These are phyloP conservation scores for Astropecten irregularis DNA, from an alignment of 53 echinoderm and acorn worm genomes.

Conservation along the genomic window DNA sequence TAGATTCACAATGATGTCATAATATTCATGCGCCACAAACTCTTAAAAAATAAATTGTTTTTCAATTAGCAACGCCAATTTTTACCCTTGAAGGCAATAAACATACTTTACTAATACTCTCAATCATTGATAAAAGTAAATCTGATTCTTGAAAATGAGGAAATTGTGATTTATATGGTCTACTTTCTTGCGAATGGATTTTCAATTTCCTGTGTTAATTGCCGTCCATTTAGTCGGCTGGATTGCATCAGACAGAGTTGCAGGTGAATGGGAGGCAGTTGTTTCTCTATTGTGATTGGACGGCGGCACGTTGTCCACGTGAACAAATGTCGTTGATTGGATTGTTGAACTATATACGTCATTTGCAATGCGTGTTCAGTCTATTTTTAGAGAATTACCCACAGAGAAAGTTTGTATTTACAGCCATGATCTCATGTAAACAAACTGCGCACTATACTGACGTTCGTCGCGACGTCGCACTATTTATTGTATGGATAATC, in stretches of 20 bases:
- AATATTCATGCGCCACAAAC: conserved; percentile 23
- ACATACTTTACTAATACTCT: too few relatives aligned
- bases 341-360: conserved; percentile 10
- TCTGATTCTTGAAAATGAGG: not conserved
- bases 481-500: too few relatives aligned
- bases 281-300: conserved; percentile 15
- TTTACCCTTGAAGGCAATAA: too few relatives aligned
- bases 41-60: too few relatives aligned
- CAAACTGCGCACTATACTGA: too few relatives aligned
- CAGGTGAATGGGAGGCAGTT: not conserved
- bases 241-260: conserved; percentile 57
- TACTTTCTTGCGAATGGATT: conserved; percentile 40
- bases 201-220: not conserved
- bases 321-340: conserved; percentile 51
- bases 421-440: too few relatives aligned
- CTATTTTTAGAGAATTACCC: conserved; percentile 52
- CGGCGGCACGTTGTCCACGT: conserved; percentile 16
- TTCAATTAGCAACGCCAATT: too few relatives aligned
- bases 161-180: not conserved
- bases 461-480: too few relatives aligned
- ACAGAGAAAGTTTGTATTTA: too few relatives aligned
- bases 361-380: not conserved
- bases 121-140: too few relatives aligned
- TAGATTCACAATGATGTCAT: conserved; percentile 24
- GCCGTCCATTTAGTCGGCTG: not conserved